Percentiles rank a stretch among this genome's conserved stretches.
phyloP scores from a whole-genome alignment of 2,888 invertebrate genomes.

The Xestia rhomboidea region DNA sequence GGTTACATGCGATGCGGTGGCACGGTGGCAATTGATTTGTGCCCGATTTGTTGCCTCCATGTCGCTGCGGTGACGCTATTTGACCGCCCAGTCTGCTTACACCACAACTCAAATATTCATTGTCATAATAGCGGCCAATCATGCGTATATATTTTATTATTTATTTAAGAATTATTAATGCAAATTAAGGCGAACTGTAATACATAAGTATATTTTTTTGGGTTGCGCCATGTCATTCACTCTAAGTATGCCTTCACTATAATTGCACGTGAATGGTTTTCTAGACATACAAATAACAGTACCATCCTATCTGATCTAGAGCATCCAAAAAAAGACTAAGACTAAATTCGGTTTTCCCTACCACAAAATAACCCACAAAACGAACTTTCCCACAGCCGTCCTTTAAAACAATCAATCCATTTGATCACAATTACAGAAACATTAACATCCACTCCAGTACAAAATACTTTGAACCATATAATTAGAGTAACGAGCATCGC shows the following conservation, averaged over 20 bases:
- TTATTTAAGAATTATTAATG: constrained; percentile 35
- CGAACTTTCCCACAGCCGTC: constrained; percentile 34
- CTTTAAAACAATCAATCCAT: constrained; percentile 14
- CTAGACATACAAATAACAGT: neutral
- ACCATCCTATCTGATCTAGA: neutral
- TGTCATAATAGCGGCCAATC: constrained; percentile 60
- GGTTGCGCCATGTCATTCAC: neutral
- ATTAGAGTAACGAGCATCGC: constrained; percentile 69
- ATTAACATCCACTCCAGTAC: constrained; percentile 32
- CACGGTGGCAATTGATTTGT: constrained; percentile 80
- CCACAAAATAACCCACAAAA: neutral
- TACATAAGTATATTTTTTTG: neutral
- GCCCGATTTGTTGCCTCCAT: constrained; percentile 84
- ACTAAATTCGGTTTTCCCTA: neutral
- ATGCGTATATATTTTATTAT: constrained; percentile 41
- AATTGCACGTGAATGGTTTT: neutral
- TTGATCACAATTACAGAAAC: constrained; percentile 48
- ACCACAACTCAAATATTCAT: constrained; percentile 72
- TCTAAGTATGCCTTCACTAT: neutral
- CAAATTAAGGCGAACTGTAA: constrained; percentile 1
- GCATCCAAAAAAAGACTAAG: neutral
- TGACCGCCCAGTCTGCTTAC: constrained; percentile 75
- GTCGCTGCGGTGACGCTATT: constrained; percentile 65
- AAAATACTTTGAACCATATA: constrained; percentile 56
- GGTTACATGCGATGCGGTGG: constrained; percentile 74